Percentiles rank a stretch among this genome's conserved stretches.
Conservation (phyloP, 1,140 invertebrate genomes). For the Lanistes nyassanus region DNA sequence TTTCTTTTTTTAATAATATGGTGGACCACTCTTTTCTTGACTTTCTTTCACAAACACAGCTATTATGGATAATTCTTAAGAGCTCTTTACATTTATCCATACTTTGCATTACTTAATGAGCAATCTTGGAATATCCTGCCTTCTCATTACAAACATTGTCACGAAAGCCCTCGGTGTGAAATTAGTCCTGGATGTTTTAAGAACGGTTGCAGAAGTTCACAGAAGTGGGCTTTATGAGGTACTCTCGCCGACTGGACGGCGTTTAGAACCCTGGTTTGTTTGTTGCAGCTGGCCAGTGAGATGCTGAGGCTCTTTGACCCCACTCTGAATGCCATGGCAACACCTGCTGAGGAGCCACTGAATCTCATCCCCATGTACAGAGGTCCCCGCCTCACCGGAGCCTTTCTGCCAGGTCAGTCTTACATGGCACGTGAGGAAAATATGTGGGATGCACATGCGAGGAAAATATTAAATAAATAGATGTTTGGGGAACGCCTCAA, state of each 20-base stretch:
- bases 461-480: too few species aligned
- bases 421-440: background rate
- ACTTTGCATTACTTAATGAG: too few species aligned
- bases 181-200: slow-evolving; percentile 2
- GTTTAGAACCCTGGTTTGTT: too few species aligned
- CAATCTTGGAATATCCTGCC: too few species aligned
- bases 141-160: too few species aligned
- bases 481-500: too few species aligned
- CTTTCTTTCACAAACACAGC: too few species aligned
- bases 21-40: too few species aligned
- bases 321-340: slow-evolving; percentile 52
- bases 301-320: slow-evolving; percentile 65
- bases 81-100: too few species aligned
- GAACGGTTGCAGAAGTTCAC: background rate
- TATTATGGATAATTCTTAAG: too few species aligned
- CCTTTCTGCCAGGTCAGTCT: slow-evolving; percentile 60
- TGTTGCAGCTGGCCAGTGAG: slow-evolving; percentile 58
- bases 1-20: background rate
- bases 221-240: too few species aligned
- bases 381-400: slow-evolving; percentile 59
- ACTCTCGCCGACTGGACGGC: background rate
- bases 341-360: slow-evolving; percentile 53
- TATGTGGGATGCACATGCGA: background rate
- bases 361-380: slow-evolving; percentile 65
- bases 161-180: too few species aligned